Evolutionary conservation across 1,140 invertebrate genomes (phyloP).

Genomic region (Spodoptera frugiperda): DNA sequence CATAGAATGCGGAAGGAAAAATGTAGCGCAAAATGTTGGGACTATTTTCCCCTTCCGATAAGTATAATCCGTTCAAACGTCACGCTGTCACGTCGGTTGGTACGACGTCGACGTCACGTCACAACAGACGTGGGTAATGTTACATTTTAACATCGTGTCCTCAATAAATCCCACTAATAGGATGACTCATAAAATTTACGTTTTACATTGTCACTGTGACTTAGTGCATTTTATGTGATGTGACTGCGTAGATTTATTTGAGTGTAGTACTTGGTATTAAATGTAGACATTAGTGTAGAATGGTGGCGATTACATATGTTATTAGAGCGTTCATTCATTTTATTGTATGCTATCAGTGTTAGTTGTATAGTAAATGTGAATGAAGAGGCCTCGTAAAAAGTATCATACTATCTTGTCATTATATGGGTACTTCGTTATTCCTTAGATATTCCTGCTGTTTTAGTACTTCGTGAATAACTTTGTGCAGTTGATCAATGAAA

Average conservation of each 20-base stretch:
- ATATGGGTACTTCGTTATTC: too few relatives aligned
- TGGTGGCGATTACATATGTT: too few relatives aligned
- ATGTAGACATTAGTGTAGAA: too few relatives aligned
- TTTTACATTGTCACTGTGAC: not conserved
- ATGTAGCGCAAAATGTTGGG: not conserved
- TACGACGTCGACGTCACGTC: not conserved
- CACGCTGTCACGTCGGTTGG: not conserved
- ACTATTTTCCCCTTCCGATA: not conserved
- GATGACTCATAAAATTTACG: conserved; percentile 16
- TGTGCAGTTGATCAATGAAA: too few relatives aligned
- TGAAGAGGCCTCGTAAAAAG: too few relatives aligned
- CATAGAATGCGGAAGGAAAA: not conserved
- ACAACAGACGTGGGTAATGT: conserved; percentile 2
- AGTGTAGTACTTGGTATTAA: too few relatives aligned
- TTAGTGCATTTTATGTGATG: not conserved
- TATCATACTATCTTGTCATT: too few relatives aligned
- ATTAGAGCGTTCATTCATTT: too few relatives aligned
- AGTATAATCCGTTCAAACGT: conserved; percentile 7
- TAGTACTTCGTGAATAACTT: too few relatives aligned
- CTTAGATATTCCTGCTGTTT: too few relatives aligned
- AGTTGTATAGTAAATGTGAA: too few relatives aligned
- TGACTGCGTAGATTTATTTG: not conserved
- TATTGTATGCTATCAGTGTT: too few relatives aligned
- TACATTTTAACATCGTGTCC: conserved; percentile 19
- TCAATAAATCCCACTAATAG: not conserved